A percentile compares a stretch with the other conserved stretches of the same genome.
Evolutionary conservation across 1,140 invertebrate species (phyloP).

Genomic region (Brachionus asplanchnoidis): DNA sequence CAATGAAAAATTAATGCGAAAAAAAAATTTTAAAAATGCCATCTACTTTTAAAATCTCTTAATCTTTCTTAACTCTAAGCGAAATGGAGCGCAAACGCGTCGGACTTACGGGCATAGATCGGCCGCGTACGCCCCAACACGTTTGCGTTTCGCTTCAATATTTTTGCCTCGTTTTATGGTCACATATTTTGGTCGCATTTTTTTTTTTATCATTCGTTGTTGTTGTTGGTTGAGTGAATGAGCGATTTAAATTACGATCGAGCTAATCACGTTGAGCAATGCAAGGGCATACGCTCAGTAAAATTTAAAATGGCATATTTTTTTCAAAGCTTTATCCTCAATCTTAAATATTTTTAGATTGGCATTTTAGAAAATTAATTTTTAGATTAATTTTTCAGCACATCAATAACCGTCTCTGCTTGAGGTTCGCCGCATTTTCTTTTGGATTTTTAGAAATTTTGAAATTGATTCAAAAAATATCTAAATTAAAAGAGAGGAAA

Average conservation of each 20-base stretch:
- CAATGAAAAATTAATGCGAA: background rate
- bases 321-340: background rate
- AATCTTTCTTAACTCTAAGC: background rate
- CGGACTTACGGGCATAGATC: background rate
- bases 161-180: background rate
- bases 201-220: background rate
- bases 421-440: background rate
- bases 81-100: background rate
- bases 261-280: constrained; percentile 26
- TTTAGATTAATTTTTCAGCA: background rate
- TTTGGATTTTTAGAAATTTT: background rate
- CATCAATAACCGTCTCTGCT: background rate
- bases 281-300: constrained; percentile 31
- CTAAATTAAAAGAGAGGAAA: background rate
- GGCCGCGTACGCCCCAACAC: background rate
- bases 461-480: background rate
- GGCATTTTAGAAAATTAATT: constrained; percentile 14
- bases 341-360: background rate
- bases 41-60: background rate
- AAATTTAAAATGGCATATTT: background rate
- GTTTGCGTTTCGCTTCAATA: background rate
- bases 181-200: background rate
- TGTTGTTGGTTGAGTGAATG: background rate
- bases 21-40: background rate
- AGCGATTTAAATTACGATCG: background rate